These are phyloP conservation scores for Uria lomvia DNA, from an alignment of 2,113 vertebrate species.

Conservation along the genomic window DNA sequence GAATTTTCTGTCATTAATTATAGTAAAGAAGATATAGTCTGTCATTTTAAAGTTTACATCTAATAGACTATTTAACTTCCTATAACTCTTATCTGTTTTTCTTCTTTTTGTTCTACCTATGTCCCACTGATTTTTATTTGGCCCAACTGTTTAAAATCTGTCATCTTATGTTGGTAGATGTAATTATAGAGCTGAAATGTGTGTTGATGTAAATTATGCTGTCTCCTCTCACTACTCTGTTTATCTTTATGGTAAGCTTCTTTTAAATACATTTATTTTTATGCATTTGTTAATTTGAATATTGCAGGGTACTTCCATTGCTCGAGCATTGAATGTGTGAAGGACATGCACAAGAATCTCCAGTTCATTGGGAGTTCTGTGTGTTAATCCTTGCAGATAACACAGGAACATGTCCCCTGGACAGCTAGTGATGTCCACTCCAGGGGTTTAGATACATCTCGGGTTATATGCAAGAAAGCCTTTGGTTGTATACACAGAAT, in stretches of 20 bases:
- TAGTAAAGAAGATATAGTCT: background rate
- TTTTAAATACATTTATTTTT: background rate
- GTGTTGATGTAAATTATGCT: background rate
- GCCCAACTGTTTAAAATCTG: background rate
- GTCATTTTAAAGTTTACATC: background rate
- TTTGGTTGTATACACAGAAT: background rate
- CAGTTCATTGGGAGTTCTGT: background rate
- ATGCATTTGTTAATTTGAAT: background rate
- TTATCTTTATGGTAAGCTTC: background rate
- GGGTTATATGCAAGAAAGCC: background rate
- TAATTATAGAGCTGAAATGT: background rate
- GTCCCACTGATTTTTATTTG: background rate
- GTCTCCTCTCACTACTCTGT: background rate
- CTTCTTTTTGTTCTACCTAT: background rate
- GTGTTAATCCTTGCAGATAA: background rate
- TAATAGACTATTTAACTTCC: background rate
- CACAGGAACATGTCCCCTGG: background rate
- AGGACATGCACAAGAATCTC: background rate
- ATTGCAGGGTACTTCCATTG: background rate
- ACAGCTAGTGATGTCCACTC: background rate
- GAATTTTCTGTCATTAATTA: background rate
- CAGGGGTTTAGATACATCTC: background rate
- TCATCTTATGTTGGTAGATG: background rate
- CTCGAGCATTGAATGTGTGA: background rate
- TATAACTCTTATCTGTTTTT: background rate